A percentile compares a stretch with the other conserved stretches of the same genome.
phyloP scores from a whole-genome alignment of 2,113 vertebrate genomes.

The Lagenorhynchus albirostris region DNA sequence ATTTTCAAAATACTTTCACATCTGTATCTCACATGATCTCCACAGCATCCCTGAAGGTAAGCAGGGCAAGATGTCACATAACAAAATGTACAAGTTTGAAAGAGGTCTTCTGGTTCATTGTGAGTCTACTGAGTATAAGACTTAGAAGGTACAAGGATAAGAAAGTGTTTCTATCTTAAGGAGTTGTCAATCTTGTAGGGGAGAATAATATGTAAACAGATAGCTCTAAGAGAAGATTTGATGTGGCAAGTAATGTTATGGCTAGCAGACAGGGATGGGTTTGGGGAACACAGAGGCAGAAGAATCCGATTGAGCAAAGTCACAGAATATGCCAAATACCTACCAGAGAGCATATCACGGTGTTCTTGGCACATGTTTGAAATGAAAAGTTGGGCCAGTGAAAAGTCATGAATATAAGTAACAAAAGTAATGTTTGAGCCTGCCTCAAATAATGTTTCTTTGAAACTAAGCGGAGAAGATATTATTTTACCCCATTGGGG shows the following conservation, averaged over 20 bases:
- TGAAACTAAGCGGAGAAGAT: constrained; percentile 32
- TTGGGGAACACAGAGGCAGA: neutral
- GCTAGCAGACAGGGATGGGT: neutral
- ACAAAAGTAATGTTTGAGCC: neutral
- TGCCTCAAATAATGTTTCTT: constrained; percentile 20
- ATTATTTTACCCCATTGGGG: neutral
- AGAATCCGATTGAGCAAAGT: neutral
- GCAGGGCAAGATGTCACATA: neutral
- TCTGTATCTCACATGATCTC: neutral
- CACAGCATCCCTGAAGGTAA: neutral
- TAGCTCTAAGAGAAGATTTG: neutral
- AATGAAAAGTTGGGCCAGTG: neutral
- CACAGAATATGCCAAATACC: neutral
- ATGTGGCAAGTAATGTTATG: neutral
- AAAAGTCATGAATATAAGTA: neutral
- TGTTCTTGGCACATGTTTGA: neutral
- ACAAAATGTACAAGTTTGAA: neutral
- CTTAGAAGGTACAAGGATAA: neutral
- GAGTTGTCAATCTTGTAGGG: neutral
- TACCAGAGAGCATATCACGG: neutral
- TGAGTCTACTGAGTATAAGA: neutral
- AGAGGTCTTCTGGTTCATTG: neutral
- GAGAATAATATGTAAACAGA: neutral
- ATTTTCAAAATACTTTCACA: neutral
- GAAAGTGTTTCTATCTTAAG: neutral